These are phyloP conservation scores for Megalonaias nervosa DNA, from an alignment of 1,140 invertebrate species.

Conservation along the genomic window DNA sequence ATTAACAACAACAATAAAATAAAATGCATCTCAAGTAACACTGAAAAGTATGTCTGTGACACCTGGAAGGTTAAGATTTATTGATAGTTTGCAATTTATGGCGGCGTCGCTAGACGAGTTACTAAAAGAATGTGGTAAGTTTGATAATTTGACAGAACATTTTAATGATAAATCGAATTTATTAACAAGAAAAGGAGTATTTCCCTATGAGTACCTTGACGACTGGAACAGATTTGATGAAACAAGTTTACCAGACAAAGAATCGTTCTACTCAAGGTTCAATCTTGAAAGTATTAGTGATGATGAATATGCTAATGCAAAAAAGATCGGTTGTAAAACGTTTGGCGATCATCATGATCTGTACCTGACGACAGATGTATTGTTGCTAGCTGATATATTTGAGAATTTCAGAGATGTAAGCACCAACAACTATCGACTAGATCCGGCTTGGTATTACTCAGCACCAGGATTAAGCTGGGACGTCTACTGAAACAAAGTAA, in stretches of 20 bases:
- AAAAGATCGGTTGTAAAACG: conserved; percentile 55
- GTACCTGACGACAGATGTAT: conserved; percentile 57
- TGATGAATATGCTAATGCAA: conserved; percentile 45
- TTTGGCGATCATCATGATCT: conserved; percentile 69
- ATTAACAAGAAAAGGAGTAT: conserved; percentile 51
- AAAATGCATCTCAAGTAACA: too few relatives aligned
- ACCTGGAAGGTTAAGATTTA: conserved; percentile 9
- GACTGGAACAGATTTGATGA: conserved; percentile 48
- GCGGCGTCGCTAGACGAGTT: conserved; percentile 4
- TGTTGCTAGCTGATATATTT: conserved; percentile 46
- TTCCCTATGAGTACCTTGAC: conserved; percentile 60
- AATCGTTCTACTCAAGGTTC: conserved; percentile 48
- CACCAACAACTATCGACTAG: conserved; percentile 41
- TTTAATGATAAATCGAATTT: conserved; percentile 13
- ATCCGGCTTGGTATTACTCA: conserved; percentile 36
- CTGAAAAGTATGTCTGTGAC: conserved; percentile 13
- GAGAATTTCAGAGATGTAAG: conserved; percentile 46
- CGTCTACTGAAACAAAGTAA: conserved; percentile 37
- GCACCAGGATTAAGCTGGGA: conserved; percentile 41
- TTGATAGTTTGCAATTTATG: conserved; percentile 10
- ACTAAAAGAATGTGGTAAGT: not conserved
- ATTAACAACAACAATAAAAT: not conserved
- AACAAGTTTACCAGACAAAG: conserved; percentile 43
- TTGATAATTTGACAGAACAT: not conserved
- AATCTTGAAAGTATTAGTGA: conserved; percentile 14